Percentiles rank a stretch among this genome's conserved stretches.
phyloP scores from a whole-genome alignment of 2,113 vertebrate species.

The Chelonoidis abingdonii region DNA sequence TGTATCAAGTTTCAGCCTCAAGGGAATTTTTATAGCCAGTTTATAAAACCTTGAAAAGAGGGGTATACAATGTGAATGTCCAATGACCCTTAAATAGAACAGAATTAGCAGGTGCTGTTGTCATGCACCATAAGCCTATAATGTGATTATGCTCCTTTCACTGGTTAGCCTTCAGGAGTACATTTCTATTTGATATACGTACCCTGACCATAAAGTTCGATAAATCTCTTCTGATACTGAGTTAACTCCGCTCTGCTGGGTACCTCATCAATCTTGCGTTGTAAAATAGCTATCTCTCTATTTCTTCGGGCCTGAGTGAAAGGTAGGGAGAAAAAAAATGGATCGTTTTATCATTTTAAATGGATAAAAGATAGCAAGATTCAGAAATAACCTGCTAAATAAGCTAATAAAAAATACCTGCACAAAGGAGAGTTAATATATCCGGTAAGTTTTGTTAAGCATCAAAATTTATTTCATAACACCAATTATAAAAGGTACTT shows the following conservation, averaged over 20 bases:
- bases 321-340: slow-evolving; percentile 55
- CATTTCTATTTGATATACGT: slow-evolving; percentile 68
- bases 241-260: slow-evolving; percentile 96
- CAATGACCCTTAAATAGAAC: not conserved
- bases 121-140: not conserved
- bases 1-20: not conserved
- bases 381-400: not conserved
- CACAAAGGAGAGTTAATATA: not conserved
- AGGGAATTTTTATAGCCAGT: not conserved
- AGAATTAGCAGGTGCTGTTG: not conserved
- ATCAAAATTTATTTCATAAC: not conserved
- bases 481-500: not conserved
- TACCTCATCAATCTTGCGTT: slow-evolving; percentile 97
- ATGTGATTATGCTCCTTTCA: slow-evolving; percentile 27
- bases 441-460: not conserved
- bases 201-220: slow-evolving; percentile 98
- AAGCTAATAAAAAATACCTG: not conserved
- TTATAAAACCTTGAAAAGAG: not conserved
- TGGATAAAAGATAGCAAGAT: not conserved
- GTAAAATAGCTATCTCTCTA: slow-evolving; percentile 96
- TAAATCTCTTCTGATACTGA: slow-evolving; percentile 99
- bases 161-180: slow-evolving; percentile 31
- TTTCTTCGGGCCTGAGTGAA: slow-evolving; percentile 91
- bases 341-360: slow-evolving; percentile 42
- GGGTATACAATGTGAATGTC: not conserved